Base-by-base conservation (phyloP, 2,888 invertebrate genomes). In the Villa cingulata region DNA sequence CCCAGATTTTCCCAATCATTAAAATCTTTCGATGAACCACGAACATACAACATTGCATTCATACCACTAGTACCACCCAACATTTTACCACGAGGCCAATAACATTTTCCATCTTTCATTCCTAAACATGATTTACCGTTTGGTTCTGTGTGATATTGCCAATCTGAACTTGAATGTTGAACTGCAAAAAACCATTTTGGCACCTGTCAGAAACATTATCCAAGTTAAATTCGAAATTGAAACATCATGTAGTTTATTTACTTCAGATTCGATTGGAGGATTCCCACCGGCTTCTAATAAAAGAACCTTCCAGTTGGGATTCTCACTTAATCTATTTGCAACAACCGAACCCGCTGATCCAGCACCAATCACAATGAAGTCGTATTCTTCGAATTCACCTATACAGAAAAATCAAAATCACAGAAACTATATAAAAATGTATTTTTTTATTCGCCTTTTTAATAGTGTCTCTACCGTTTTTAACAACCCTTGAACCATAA, bases 281-380 rank as follows among this genome's bases (percentile, higher is more conserved):
- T 83, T 81, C 1, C 80, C 80, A 41, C 89, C 89, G 38, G 86
- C 86, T 70, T 90, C 89, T 48, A 89, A 64, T 18, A 89, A 70
- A 18, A 90, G 70, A 1, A 86, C 77, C 50, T 77, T 81, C 86
- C 87, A 87, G 36, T 76, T 70, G 2, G 77, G 72, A 43, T 84
- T 73, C 68, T 88, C 89, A 23, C 83, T 81, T 45, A 89, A 69
- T 1, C 84, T 68, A 43, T 75, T 79, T 1, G 75, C 78, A 1
- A 81, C 58, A 0, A 80, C 78, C 4, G 75, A 72, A 0, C 80
- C 80, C 0, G 78, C 77, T 0, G 77, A 75, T 1, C 80, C 80
- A 1, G 73, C 76, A 0, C 80, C 80, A 9, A 80, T 65, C 10
- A 77, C 70, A 9, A 77, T 63, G 49, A 77, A 82, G 51, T 77